Evolutionary conservation across 2,888 invertebrate genomes (phyloP).

Genomic region (Tineola bisselliella): DNA sequence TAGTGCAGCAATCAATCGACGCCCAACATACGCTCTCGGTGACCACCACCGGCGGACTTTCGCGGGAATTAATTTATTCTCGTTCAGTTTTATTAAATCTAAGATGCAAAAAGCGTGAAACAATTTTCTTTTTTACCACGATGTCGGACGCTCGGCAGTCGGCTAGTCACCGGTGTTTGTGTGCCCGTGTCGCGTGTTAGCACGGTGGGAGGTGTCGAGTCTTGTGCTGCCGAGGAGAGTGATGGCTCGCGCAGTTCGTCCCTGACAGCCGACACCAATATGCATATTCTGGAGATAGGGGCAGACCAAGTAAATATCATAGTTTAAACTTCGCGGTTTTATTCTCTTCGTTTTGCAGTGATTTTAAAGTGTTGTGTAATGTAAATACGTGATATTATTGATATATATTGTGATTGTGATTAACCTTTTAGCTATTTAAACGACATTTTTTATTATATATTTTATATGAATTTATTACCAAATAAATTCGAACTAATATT

Average conservation of each 20-base stretch:
- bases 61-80: slow-evolving; percentile 57
- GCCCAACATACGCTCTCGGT: slow-evolving; percentile 26
- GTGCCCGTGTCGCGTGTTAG: slow-evolving; percentile 20
- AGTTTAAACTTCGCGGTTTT: slow-evolving; percentile 17
- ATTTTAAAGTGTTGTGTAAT: neutral
- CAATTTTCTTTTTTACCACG: slow-evolving; percentile 58
- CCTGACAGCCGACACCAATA: slow-evolving; percentile 33
- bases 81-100: slow-evolving; percentile 50
- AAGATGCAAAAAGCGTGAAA: slow-evolving; percentile 60
- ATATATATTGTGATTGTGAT: too few species aligned
- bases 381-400: neutral
- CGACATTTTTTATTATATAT: too few species aligned
- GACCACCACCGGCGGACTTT: slow-evolving; percentile 49
- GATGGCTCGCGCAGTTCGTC: slow-evolving; percentile 20
- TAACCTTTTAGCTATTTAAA: too few species aligned
- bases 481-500: too few species aligned
- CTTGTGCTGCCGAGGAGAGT: slow-evolving; percentile 19
- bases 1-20: slow-evolving; percentile 36
- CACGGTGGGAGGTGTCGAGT: slow-evolving; percentile 13
- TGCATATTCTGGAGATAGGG: slow-evolving; percentile 64
- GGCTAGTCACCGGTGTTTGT: slow-evolving; percentile 41
- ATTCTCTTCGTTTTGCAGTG: slow-evolving; percentile 15
- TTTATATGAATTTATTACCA: too few species aligned
- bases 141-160: slow-evolving; percentile 23
- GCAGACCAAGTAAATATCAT: slow-evolving; percentile 56